Percentiles rank a stretch among this genome's conserved stretches.
These are phyloP conservation scores for Rhinopithecus roxellana DNA, from an alignment of 2,113 vertebrate species.

Conservation along the genomic window DNA sequence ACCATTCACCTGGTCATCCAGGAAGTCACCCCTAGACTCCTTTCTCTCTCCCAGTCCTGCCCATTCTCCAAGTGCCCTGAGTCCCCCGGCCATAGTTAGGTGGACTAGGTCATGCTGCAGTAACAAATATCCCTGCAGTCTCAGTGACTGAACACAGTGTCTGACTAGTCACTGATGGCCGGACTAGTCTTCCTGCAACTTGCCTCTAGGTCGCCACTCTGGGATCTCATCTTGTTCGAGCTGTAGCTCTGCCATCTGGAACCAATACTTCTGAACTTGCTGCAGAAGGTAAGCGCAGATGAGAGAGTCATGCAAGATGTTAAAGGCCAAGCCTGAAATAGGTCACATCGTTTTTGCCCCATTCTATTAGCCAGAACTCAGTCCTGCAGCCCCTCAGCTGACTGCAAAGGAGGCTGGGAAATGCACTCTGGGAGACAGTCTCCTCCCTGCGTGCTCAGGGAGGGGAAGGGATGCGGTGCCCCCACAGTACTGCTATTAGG, in stretches of 20 bases:
- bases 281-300: accelerated
- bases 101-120: no score
- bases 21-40: not conserved
- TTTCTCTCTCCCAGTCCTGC: not conserved
- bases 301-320: no score
- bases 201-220: not conserved
- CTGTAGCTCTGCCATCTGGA: accelerated
- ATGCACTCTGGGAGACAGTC: accelerated
- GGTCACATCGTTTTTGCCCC: accelerated
- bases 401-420: no score
- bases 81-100: no score
- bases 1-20: accelerated
- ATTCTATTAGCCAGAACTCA: not conserved
- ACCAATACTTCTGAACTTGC: not conserved
- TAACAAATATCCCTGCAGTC: no score
- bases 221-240: not conserved
- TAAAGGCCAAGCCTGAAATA: not conserved
- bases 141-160: not conserved
- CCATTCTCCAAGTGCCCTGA: not conserved
- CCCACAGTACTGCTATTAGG: not conserved
- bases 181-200: not conserved
- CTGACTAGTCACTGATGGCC: not conserved
- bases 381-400: accelerated
- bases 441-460: not conserved
- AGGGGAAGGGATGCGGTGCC: no score